Evolutionary conservation across 1,140 invertebrate species (phyloP).

Genomic region (Drosophila arawakana): DNA sequence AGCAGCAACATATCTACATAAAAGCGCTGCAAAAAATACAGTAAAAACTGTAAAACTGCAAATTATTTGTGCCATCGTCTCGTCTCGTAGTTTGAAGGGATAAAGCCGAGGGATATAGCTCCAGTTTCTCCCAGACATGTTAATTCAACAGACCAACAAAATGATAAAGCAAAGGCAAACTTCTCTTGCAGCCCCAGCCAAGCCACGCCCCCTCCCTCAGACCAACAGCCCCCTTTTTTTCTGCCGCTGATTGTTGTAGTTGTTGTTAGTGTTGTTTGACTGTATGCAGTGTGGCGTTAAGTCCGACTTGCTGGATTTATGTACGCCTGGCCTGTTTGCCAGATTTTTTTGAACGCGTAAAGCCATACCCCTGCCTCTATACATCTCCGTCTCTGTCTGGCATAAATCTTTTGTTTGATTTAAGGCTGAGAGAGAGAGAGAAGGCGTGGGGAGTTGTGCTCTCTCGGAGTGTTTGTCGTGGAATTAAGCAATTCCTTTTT

Average conservation of each 20-base stretch:
- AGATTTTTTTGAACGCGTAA: constrained; percentile 41
- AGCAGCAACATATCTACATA: constrained; percentile 39
- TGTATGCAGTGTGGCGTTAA: constrained; percentile 64
- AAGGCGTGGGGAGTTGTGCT: background rate
- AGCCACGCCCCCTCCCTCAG: background rate
- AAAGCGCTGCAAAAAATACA: constrained; percentile 45
- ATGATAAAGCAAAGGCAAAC: constrained; percentile 55
- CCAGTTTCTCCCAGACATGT: constrained; percentile 66
- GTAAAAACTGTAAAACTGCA: constrained; percentile 68
- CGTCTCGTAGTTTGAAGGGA: background rate
- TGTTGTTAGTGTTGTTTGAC: constrained; percentile 12
- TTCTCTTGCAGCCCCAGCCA: constrained; percentile 2
- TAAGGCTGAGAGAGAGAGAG: constrained; percentile 38
- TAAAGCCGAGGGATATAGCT: constrained; percentile 38
- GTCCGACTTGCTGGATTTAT: constrained; percentile 74
- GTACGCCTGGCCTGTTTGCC: constrained; percentile 26
- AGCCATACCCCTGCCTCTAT: constrained; percentile 6
- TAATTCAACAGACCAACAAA: constrained; percentile 72
- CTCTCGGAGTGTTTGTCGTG: constrained; percentile 58
- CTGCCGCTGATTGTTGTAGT: constrained; percentile 13
- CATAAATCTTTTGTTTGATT: constrained; percentile 80
- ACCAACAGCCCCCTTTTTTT: constrained; percentile 13
- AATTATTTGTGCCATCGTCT: constrained; percentile 66
- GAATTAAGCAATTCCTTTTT: constrained; percentile 77
- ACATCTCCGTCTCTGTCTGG: constrained; percentile 30